Conservation (phyloP, 2,797 vertebrate genomes). For the Crocodylus rhombifer region DNA sequence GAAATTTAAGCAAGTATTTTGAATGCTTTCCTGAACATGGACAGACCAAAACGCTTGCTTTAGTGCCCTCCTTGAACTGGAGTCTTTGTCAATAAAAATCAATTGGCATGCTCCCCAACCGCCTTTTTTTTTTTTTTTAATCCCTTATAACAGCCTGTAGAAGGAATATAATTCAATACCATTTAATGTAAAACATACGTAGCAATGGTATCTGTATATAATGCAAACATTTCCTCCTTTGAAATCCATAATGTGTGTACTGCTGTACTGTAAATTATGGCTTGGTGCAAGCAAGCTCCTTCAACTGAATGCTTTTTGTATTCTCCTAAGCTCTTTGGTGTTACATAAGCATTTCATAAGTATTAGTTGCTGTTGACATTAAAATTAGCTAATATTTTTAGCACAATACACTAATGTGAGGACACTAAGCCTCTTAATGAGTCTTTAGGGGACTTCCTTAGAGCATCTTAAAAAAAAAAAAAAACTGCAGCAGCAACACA, state of each 20-base stretch:
- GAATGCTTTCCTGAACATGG: background rate
- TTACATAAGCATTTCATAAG: constrained; percentile 76
- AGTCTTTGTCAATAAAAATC: background rate
- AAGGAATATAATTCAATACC: background rate
- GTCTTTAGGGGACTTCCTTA: constrained; percentile 75
- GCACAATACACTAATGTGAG: constrained; percentile 64
- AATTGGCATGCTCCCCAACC: background rate
- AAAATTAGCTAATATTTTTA: constrained; percentile 77
- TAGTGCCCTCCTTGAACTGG: background rate
- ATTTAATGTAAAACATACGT: background rate
- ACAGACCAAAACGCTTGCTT: background rate
- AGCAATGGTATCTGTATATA: background rate
- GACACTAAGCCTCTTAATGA: constrained; percentile 76
- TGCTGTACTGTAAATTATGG: constrained; percentile 24
- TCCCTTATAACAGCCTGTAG: background rate
- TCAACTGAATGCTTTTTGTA: background rate
- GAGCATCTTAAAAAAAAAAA: constrained; percentile 29
- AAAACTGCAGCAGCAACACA: constrained; percentile 3
- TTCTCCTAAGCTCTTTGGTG: constrained; percentile 33
- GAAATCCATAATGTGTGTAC: constrained; percentile 16
- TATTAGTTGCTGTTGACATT: constrained; percentile 72
- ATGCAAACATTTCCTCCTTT: constrained; percentile 10
- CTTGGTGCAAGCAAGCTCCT: constrained; percentile 9
- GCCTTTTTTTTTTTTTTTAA: background rate
- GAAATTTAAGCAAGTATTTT: background rate